phyloP scores from a whole-genome alignment of 2,797 vertebrate species.

The Phataginus tetradactyla region DNA sequence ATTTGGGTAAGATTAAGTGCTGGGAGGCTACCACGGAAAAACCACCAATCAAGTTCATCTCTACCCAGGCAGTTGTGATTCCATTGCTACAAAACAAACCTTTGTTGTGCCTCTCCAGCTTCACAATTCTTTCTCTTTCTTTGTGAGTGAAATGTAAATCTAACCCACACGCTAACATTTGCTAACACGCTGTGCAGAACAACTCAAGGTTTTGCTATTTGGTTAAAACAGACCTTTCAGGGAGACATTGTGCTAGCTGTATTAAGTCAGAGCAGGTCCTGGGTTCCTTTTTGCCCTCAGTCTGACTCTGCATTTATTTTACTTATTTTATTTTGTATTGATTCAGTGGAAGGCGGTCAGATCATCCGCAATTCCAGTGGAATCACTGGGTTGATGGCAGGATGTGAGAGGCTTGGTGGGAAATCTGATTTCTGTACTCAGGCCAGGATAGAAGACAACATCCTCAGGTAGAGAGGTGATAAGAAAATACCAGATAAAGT shows the following conservation, averaged over 20 bases:
- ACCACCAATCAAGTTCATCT: slow-evolving; percentile 83
- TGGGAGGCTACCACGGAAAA: slow-evolving; percentile 84
- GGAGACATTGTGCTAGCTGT: not conserved
- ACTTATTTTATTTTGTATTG: slow-evolving; percentile 2
- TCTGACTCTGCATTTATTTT: slow-evolving; percentile 13
- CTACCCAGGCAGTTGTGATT: slow-evolving; percentile 77
- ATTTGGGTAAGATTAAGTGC: slow-evolving; percentile 81
- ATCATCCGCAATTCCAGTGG: not conserved
- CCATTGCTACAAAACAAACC: slow-evolving; percentile 82
- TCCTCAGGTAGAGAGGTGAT: not conserved
- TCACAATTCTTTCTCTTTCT: slow-evolving; percentile 14
- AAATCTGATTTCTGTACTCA: not conserved
- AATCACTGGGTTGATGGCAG: not conserved
- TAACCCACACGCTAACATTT: slow-evolving; percentile 78
- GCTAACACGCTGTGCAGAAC: slow-evolving; percentile 82
- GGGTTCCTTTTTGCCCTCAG: slow-evolving; percentile 16
- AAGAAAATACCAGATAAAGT: not conserved
- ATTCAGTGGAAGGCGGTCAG: not conserved
- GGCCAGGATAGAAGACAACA: not conserved
- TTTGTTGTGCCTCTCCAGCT: slow-evolving; percentile 78
- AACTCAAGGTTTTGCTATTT: slow-evolving; percentile 78
- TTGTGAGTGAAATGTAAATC: slow-evolving; percentile 62
- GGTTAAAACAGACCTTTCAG: slow-evolving; percentile 46
- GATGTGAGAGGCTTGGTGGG: not conserved
- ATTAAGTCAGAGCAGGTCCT: not conserved